Percentiles rank a stretch among this genome's conserved stretches.
Conservation (phyloP, 2,113 vertebrate genomes). For the Gavia stellata region DNA sequence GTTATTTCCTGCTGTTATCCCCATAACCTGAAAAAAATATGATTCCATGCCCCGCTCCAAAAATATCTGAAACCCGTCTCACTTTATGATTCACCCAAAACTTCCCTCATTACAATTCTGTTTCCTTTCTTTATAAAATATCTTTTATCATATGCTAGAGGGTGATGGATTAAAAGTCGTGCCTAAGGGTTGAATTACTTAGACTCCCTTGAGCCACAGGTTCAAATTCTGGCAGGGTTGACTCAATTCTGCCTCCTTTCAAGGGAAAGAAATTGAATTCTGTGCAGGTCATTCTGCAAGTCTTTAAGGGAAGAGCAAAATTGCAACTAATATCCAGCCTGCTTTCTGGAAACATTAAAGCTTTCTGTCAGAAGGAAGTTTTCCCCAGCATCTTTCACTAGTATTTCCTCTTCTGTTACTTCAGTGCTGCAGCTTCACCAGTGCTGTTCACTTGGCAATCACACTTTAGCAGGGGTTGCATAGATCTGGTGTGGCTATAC, state of each 20-base stretch:
- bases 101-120: constrained; percentile 33
- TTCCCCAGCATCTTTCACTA: background rate
- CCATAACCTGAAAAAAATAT: background rate
- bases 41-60: background rate
- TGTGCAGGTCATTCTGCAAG: background rate
- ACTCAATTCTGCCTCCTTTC: constrained; percentile 48
- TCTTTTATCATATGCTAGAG: constrained; percentile 29
- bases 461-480: background rate
- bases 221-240: constrained; percentile 43
- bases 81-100: constrained; percentile 38
- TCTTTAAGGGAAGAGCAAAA: constrained; percentile 37
- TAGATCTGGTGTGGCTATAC: background rate
- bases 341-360: constrained; percentile 26
- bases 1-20: background rate
- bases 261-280: constrained; percentile 57
- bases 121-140: constrained; percentile 34
- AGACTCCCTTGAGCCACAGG: constrained; percentile 49
- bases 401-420: background rate
- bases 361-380: background rate
- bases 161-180: constrained; percentile 38
- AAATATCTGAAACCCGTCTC: background rate
- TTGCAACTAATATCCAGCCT: constrained; percentile 25
- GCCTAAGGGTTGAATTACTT: constrained; percentile 65
- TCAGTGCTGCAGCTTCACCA: background rate
- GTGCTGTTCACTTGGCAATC: background rate